Evolutionary conservation across 2,797 vertebrate species (phyloP).

Genomic region (Chelidonichthys spinosus): DNA sequence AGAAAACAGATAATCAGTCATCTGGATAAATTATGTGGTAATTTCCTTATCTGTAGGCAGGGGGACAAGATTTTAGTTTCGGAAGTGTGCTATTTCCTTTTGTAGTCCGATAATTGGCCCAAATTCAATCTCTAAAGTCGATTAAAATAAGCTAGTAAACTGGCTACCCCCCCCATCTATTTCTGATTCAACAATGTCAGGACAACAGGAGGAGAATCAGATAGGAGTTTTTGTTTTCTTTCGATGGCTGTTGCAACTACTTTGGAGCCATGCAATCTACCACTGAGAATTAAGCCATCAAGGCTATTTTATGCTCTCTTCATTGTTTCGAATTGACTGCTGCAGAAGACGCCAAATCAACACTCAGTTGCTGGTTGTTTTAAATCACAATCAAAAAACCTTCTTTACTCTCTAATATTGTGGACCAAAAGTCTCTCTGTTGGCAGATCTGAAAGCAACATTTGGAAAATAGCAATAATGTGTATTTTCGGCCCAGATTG

Average conservation of each 20-base stretch:
- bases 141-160: background rate
- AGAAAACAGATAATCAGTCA: background rate
- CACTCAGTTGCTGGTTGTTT: background rate
- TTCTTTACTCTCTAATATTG: background rate
- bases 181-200: too few species aligned
- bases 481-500: constrained; percentile 14
- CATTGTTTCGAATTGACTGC: background rate
- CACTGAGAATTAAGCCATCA: background rate
- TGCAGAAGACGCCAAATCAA: background rate
- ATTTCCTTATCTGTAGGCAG: background rate
- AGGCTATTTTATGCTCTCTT: background rate
- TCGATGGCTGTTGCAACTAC: too few species aligned
- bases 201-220: too few species aligned
- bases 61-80: background rate
- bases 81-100: background rate
- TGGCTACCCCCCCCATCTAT: background rate
- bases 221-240: background rate
- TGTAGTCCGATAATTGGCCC: background rate
- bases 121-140: background rate
- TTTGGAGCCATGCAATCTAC: background rate
- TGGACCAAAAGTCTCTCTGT: background rate
- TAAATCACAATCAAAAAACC: background rate
- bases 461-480: background rate
- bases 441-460: background rate
- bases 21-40: too few species aligned